Evolutionary conservation across 2,888 invertebrate genomes (phyloP).

Genomic region (Ditula angustiorana): DNA sequence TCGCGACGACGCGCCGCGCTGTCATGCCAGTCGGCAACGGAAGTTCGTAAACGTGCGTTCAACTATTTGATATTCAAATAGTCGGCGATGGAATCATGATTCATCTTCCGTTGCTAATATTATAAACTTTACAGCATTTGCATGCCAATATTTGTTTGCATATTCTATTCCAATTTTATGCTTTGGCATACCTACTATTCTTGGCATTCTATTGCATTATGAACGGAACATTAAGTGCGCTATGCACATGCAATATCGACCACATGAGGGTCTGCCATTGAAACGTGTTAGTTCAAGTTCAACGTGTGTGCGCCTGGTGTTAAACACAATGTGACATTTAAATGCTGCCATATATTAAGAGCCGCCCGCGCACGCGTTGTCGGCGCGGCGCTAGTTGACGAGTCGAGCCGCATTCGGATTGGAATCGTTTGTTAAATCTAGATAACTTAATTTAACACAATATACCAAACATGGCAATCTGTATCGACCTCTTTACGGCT

Average conservation of each 20-base stretch:
- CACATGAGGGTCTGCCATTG: conserved; percentile 46
- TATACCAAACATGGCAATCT: conserved; percentile 15
- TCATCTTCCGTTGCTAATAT: conserved; percentile 12
- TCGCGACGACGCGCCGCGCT: conserved; percentile 18
- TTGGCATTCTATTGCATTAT: not conserved
- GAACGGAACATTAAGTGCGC: not conserved
- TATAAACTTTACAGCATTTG: not conserved
- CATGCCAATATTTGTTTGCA: not conserved
- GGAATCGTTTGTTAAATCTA: conserved; percentile 31
- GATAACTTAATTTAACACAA: conserved; percentile 32
- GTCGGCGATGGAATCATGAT: conserved; percentile 13
- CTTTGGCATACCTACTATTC: not conserved
- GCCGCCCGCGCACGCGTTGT: conserved; percentile 62
- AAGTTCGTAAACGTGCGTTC: conserved; percentile 26
- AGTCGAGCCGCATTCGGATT: conserved; percentile 19
- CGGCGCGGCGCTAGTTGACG: conserved; percentile 34
- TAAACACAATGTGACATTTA: conserved; percentile 74
- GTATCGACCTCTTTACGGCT: conserved; percentile 13
- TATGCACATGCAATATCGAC: conserved; percentile 27
- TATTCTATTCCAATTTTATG: not conserved
- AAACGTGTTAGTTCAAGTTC: conserved; percentile 70
- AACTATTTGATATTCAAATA: conserved; percentile 34
- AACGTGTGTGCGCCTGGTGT: conserved; percentile 59
- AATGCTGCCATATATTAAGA: conserved; percentile 61
- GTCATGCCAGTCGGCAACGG: conserved; percentile 11